Percentiles rank a stretch among this genome's conserved stretches.
phyloP scores from a whole-genome alignment of 2,888 invertebrate genomes.

The Cryptophagus acutangulus region DNA sequence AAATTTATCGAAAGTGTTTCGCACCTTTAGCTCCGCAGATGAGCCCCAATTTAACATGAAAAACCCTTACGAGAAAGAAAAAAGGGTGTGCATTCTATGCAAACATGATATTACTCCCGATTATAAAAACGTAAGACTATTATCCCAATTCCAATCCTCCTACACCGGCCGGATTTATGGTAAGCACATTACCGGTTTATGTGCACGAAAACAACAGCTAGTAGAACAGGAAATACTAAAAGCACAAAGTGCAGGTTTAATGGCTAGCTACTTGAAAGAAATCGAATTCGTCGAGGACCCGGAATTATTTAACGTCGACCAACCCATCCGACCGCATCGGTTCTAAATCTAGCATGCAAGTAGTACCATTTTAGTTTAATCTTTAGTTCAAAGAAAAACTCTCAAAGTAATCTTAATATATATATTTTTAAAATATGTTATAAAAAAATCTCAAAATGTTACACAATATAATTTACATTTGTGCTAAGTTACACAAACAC shows the following conservation, averaged over 20 bases:
- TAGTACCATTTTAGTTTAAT: no score
- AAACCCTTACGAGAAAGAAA: conserved; percentile 78
- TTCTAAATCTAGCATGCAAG: no score
- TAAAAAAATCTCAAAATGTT: no score
- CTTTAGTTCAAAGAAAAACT: no score
- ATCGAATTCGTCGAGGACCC: conserved; percentile 80
- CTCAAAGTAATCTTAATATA: no score
- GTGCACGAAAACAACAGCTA: conserved; percentile 69
- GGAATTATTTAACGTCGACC: conserved; percentile 82
- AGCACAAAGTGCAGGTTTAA: conserved; percentile 73
- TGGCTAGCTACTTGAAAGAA: conserved; percentile 80
- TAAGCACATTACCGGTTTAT: conserved; percentile 89
- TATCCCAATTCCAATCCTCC: conserved; percentile 94
- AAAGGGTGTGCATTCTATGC: conserved; percentile 74
- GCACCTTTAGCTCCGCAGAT: conserved; percentile 30
- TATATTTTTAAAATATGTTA: no score
- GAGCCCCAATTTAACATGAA: conserved; percentile 57
- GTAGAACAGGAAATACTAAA: conserved; percentile 70
- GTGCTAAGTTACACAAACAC: no score
- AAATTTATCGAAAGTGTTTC: conserved; percentile 1
- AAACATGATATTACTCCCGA: conserved; percentile 73
- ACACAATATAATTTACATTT: no score
- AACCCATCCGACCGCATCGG: conserved; percentile 73
- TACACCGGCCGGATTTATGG: conserved; percentile 92
- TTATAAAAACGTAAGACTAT: conserved; percentile 85